Percentiles rank a stretch among this genome's conserved stretches.
Conservation (phyloP, 2,797 vertebrate species). For the Rallus crepitans region DNA sequence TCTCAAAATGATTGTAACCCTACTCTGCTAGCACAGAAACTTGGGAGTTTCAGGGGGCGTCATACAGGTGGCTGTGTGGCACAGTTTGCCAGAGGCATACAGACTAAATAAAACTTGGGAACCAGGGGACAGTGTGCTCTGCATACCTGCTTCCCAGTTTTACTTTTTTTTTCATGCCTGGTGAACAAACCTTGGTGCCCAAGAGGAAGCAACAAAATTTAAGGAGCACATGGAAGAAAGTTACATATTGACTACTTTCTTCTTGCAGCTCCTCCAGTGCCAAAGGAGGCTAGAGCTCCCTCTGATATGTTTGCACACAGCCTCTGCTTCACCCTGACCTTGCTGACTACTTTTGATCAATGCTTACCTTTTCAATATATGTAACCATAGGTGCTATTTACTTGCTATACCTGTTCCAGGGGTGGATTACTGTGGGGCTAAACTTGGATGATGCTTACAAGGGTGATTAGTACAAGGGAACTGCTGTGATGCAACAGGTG, state of each 20-base stretch:
- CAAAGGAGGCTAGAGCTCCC: background rate
- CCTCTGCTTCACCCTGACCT: background rate
- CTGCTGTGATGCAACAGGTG: background rate
- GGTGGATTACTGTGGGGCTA: background rate
- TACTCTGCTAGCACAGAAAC: background rate
- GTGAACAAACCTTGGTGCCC: background rate
- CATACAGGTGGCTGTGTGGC: fast-evolving
- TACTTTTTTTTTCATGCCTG: background rate
- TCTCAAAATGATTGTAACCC: background rate
- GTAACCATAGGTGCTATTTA: background rate
- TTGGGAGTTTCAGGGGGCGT: background rate
- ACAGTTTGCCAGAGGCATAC: background rate
- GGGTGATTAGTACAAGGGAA: background rate
- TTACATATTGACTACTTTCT: background rate
- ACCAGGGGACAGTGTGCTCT: background rate
- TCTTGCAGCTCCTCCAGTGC: background rate
- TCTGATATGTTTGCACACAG: background rate
- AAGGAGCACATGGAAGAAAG: background rate
- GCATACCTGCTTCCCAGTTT: background rate
- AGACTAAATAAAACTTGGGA: background rate
- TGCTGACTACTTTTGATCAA: background rate
- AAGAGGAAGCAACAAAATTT: background rate
- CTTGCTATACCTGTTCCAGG: background rate
- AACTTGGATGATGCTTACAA: background rate
- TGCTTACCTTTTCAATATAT: background rate